Base-by-base conservation (phyloP, 2,113 vertebrate species). In the Oxyura jamaicensis region DNA sequence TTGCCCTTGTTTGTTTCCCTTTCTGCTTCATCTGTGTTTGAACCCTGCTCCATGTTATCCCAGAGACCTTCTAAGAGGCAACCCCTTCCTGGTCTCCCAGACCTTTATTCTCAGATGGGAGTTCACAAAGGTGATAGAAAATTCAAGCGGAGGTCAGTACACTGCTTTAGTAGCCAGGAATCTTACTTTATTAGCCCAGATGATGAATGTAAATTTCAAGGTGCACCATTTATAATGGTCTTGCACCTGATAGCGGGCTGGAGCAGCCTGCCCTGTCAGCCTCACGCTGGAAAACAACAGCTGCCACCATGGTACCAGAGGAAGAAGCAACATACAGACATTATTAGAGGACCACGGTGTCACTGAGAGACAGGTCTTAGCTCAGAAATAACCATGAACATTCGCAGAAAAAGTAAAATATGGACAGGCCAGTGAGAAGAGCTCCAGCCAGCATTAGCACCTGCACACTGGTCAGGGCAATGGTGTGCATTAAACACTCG, bases 391-490 rank as follows among this genome's bases (percentile, higher is more conserved):
- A 83, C 10, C 36, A 69, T 1, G 4, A 50, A 74, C 88, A 59
- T 42, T 69, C 46, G 39, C 1, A 50, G 31, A 39, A 69, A 52
- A 73, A 41, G 14, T 56, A 72, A 59, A 65, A 88, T 52, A 44
- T 25, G 77, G 28, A 15, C 22, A 71, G 73, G 10, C 46, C 65
- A 81, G 44, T 15, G 11, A 65, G 66, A 93, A 83, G 39, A 63
- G 23, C 62, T 91, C 26, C 77, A 76, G 88, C 68, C 86, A 95
- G 76, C 66, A 96, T 75, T 18, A 83, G 68, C 90, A 93, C 68
- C 79, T 91, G 85, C 3, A 8, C 48, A n/a, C 44, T 79, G 53
- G 73, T 81, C 88, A 94, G 73, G 58, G 80, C 83, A 88, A 60
- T 65, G 60, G 56, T 75, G 67, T 93, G 67, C 42, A 4, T 81